Percentiles rank a stretch among this genome's conserved stretches.
phyloP scores from a whole-genome alignment of 2,797 vertebrate species.

The Anguilla obscura region DNA sequence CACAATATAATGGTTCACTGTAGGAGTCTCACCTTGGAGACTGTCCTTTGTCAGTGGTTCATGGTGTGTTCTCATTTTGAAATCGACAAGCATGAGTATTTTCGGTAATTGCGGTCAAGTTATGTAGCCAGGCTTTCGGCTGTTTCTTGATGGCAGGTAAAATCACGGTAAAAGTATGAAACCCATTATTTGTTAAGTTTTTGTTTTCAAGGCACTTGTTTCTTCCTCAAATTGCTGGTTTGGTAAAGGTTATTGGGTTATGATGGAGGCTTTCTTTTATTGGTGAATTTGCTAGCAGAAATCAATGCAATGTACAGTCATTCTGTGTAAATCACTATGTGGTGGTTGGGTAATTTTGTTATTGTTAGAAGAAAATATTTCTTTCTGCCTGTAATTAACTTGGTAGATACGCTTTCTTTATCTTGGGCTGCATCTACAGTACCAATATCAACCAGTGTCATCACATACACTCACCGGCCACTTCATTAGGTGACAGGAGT shows the following conservation, averaged over 20 bases:
- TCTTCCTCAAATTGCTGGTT: neutral
- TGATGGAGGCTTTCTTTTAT: neutral
- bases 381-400: neutral
- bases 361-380: neutral
- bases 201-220: neutral
- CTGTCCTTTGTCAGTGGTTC: neutral
- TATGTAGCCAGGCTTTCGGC: neutral
- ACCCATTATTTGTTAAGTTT: neutral
- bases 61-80: neutral
- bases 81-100: neutral
- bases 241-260: neutral
- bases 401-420: neutral
- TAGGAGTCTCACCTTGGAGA: neutral
- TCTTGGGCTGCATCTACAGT: neutral
- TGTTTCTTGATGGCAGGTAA: neutral
- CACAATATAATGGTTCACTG: neutral
- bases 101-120: neutral
- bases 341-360: neutral
- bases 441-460: neutral
- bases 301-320: slow-evolving; percentile 30
- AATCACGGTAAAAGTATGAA: neutral
- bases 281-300: neutral
- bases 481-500: too few species aligned
- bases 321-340: neutral
- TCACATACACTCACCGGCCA: neutral